Conservation (phyloP, 2,888 invertebrate genomes). For the Scotopteryx bipunctaria region DNA sequence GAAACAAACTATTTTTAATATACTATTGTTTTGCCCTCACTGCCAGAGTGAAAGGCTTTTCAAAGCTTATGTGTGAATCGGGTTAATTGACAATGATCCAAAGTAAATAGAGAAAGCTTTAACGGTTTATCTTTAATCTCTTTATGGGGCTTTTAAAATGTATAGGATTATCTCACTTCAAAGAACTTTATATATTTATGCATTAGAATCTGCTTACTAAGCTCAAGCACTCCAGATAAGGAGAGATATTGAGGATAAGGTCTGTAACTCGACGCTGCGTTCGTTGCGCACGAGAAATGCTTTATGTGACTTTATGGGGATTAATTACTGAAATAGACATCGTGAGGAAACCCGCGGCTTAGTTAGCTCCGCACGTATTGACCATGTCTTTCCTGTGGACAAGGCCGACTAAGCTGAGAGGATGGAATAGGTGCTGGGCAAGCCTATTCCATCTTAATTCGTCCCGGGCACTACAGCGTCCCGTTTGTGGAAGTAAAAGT, state of each 20-base stretch:
- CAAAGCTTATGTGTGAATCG: constrained; percentile 41
- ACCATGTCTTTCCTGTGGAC: no score
- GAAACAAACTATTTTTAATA: constrained; percentile 8
- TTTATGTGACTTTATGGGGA: constrained; percentile 45
- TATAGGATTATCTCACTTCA: constrained; percentile 40
- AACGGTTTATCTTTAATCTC: constrained; percentile 26
- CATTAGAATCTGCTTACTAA: constrained; percentile 41
- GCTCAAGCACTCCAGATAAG: constrained; percentile 50
- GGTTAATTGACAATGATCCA: constrained; percentile 41
- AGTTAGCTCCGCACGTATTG: no score
- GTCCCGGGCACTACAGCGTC: no score
- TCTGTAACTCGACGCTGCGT: constrained; percentile 51
- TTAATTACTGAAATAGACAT: constrained; percentile 40
- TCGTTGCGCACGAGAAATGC: constrained; percentile 45
- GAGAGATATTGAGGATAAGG: constrained; percentile 50
- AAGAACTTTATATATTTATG: constrained; percentile 46
- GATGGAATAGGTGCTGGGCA: no score
- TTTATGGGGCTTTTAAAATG: constrained; percentile 29
- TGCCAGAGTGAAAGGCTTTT: constrained; percentile 24
- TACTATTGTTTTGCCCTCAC: constrained; percentile 18
- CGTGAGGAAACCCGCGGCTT: no score
- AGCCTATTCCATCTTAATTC: no score
- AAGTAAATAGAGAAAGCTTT: constrained; percentile 41
- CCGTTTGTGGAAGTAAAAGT: no score
- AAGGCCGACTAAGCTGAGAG: no score